Base-by-base conservation (phyloP, 2,888 invertebrate species). In the Perizoma flavofasciatum region DNA sequence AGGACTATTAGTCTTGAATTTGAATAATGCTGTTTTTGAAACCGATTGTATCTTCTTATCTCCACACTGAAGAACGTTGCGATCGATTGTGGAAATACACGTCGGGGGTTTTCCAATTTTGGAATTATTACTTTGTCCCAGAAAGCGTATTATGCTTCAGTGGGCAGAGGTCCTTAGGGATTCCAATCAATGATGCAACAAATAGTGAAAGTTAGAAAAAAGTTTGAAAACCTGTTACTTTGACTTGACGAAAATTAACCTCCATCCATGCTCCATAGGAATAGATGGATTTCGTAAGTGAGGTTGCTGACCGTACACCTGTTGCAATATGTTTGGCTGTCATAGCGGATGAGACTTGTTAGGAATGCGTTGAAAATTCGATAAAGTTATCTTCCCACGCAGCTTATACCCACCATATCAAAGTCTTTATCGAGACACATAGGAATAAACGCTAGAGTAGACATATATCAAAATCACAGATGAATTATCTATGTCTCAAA, bases 181-280 rank as follows among this genome's bases (percentile, higher is more conserved):
- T 66, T 60, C 64, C 69, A 59, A 69, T 71, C 69, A 59, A 69
- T 71, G 72, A 68, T 66, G 74, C 71, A 74, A 76, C 63, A 35
- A 61, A 49, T 52, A 74, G 75, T 78, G 78, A 78, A 78, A 78
- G 78, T 78, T 76, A 70, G 68, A 73, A 77, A 73, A 74, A 75
- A 73, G 65, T 63, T 63, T 34, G 68, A 54, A 22, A 73, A 71
- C 71, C 69, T 66, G 71, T 69, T 68, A 63, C 57, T 55, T 51
- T 64, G 56, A 64, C 59, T 55, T 63, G 63, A 63, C 59, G 64
- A 58, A 57, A 49, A 47, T 63, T 40, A 34, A 50, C 66, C 60
- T 65, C 68, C 59, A 65, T 56, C 5, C 37, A 22, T 22, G 22
- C 47, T 43, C 49, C 51, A 52, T 56, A 45, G n/a, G 53, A 54